Percentiles rank a stretch among this genome's conserved stretches.
phyloP scores from a whole-genome alignment of 2,888 invertebrate genomes.

The Melanargia galathea region DNA sequence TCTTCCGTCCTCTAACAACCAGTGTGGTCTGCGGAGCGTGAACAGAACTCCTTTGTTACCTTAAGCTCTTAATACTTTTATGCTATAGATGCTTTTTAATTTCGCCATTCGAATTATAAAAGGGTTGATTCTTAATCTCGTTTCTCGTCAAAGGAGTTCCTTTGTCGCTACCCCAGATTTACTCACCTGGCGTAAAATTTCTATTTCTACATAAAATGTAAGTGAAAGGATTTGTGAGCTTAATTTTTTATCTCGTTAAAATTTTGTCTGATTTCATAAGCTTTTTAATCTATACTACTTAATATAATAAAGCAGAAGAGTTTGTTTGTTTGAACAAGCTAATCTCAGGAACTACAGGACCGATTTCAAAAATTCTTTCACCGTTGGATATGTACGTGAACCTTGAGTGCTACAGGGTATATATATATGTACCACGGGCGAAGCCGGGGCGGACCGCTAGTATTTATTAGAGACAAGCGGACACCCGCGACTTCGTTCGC shows the following conservation, averaged over 20 bases:
- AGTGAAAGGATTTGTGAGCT: slow-evolving; percentile 41
- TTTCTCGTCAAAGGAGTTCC: slow-evolving; percentile 60
- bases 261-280: slow-evolving; percentile 14
- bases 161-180: slow-evolving; percentile 60
- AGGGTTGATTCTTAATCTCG: slow-evolving; percentile 77
- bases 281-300: too few relatives aligned
- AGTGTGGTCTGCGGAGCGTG: slow-evolving; percentile 79
- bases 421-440: too few relatives aligned
- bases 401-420: too few relatives aligned
- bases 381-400: too few relatives aligned
- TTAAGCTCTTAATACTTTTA: slow-evolving; percentile 81
- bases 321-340: too few relatives aligned
- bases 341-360: too few relatives aligned
- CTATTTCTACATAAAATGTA: slow-evolving; percentile 49
- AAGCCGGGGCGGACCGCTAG: too few relatives aligned
- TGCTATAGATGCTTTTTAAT: slow-evolving; percentile 78
- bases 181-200: slow-evolving; percentile 63
- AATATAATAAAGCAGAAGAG: too few relatives aligned
- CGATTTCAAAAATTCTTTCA: too few relatives aligned
- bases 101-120: slow-evolving; percentile 68
- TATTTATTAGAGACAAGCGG: too few relatives aligned
- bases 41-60: slow-evolving; percentile 78
- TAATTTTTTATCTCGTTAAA: slow-evolving; percentile 37
- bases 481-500: too few relatives aligned
- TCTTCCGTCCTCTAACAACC: slow-evolving; percentile 78